Conservation (phyloP, 2,113 vertebrate species). For the Microtus ochrogaster region DNA sequence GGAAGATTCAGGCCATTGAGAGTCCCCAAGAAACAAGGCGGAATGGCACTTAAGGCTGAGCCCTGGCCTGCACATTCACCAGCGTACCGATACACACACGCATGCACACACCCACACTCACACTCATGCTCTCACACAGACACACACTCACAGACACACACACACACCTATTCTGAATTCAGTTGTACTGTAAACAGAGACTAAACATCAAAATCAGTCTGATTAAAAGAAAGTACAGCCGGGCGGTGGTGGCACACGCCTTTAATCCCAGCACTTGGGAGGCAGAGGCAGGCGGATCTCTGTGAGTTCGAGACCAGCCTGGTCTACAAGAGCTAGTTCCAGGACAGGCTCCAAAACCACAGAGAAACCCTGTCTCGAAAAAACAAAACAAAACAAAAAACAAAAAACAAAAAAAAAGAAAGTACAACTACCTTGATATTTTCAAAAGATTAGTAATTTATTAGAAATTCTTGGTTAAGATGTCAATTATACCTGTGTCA, state of each 20-base stretch:
- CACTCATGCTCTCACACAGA: not conserved
- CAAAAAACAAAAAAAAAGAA: too few relatives aligned
- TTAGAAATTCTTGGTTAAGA: not conserved
- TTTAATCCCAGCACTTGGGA: too few relatives aligned
- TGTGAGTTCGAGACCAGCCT: too few relatives aligned
- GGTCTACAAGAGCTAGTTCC: too few relatives aligned
- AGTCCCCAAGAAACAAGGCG: not conserved
- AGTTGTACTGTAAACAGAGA: not conserved
- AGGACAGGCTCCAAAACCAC: too few relatives aligned
- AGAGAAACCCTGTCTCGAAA: too few relatives aligned
- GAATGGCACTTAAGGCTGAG: not conserved
- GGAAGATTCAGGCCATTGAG: not conserved
- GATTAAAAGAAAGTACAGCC: not conserved
- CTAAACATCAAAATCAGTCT: not conserved
- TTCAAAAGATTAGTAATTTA: slow-evolving; percentile 9
- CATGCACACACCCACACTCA: not conserved
- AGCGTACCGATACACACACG: not conserved
- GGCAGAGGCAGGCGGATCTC: too few relatives aligned
- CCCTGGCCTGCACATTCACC: not conserved
- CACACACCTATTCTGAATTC: not conserved
- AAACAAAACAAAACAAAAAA: too few relatives aligned
- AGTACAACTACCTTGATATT: not conserved
- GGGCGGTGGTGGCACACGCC: too few relatives aligned
- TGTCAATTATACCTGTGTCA: not conserved
- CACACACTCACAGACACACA: not conserved